A percentile compares a stretch with the other conserved stretches of the same genome.
phyloP scores from a whole-genome alignment of 2,888 invertebrate genomes.

The Adelphocoris suturalis region DNA sequence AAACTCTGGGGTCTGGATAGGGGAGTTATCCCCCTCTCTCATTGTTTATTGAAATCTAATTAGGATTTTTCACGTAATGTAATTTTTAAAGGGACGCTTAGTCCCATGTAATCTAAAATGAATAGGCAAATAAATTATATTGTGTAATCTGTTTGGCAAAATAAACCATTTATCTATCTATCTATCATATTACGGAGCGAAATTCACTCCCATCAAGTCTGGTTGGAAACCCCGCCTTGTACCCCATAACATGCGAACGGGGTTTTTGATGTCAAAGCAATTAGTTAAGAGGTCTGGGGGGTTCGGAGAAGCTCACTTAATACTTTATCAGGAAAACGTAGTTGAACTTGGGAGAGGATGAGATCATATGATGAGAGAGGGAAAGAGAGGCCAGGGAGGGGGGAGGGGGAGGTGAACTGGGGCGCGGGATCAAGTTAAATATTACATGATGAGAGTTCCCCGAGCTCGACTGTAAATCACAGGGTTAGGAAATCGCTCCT shows the following conservation, averaged over 20 bases:
- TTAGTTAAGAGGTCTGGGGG: constrained; percentile 49
- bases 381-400: not conserved
- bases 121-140: too few species aligned
- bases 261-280: constrained; percentile 53
- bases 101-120: too few species aligned
- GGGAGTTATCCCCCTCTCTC: too few species aligned
- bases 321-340: constrained; percentile 42
- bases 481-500: constrained; percentile 25
- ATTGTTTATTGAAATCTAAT: too few species aligned
- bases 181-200: too few species aligned
- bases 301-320: not conserved
- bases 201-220: not conserved
- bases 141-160: too few species aligned
- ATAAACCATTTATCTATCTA: too few species aligned
- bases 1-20: too few species aligned
- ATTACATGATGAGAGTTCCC: constrained; percentile 58
- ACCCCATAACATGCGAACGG: not conserved
- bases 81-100: too few species aligned
- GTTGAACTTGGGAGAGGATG: not conserved
- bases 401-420: constrained; percentile 30
- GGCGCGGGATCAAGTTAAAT: constrained; percentile 38
- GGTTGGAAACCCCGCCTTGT: not conserved
- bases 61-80: too few species aligned
- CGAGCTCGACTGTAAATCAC: constrained; percentile 53
- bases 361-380: constrained; percentile 35